A percentile compares a stretch with the other conserved stretches of the same genome.
Evolutionary conservation across 2,797 vertebrate species (phyloP).

Genomic region (Sandelia bainsii): DNA sequence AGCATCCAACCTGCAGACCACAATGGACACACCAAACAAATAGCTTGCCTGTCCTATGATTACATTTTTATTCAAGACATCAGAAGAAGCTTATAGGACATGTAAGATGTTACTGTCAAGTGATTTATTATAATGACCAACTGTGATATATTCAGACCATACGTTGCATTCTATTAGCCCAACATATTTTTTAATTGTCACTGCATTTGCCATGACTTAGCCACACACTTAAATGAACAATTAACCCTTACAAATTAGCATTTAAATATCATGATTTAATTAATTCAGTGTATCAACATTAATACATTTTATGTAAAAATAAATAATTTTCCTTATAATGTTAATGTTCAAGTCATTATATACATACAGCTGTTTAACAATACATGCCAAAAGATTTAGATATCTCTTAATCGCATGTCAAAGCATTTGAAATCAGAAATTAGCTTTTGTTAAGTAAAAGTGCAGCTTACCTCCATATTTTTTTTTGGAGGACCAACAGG

Average conservation of each 20-base stretch:
- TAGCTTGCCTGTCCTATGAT: constrained; percentile 4
- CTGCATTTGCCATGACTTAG: neutral
- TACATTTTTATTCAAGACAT: constrained; percentile 3
- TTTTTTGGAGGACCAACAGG: neutral
- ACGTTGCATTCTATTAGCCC: constrained; percentile 23
- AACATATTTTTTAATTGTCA: neutral
- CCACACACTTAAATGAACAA: neutral
- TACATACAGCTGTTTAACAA: neutral
- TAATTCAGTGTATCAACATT: neutral
- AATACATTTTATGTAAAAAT: neutral
- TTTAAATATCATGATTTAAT: neutral
- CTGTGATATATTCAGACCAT: constrained; percentile 18
- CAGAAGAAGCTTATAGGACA: no score
- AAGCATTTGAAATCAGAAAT: neutral
- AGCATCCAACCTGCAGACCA: constrained; percentile 16
- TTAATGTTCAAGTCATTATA: neutral
- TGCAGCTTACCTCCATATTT: neutral
- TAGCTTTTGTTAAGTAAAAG: neutral
- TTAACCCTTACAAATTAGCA: neutral
- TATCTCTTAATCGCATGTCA: neutral
- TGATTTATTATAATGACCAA: constrained; percentile 31
- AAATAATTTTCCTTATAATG: neutral
- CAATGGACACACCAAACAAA: constrained; percentile 28
- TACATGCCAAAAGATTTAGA: neutral
- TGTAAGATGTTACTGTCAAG: constrained; percentile 6